Conservation (phyloP, 2,113 vertebrate species). For the Hypanus sabinus region DNA sequence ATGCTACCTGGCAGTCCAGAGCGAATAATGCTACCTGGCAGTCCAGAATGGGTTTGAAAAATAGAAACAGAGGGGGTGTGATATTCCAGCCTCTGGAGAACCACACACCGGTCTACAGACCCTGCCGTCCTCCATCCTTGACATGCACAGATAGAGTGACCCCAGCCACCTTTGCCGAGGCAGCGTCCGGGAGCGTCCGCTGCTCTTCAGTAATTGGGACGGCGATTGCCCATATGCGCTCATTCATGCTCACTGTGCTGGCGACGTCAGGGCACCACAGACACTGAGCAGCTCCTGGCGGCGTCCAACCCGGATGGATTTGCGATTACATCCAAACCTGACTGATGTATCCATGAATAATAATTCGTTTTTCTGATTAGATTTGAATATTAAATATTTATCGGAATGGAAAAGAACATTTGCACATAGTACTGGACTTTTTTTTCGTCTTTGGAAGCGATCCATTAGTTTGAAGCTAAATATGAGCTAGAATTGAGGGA, state of each 20-base stretch:
- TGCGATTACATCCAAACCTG: not conserved
- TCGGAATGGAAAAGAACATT: slow-evolving; percentile 3
- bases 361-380: not conserved
- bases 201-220: not conserved
- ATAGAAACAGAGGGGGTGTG: too few relatives aligned
- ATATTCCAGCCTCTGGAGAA: not conserved
- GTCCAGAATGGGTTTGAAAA: not conserved
- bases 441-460: not conserved
- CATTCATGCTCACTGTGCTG: not conserved
- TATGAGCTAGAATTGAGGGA: not conserved
- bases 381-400: slow-evolving; percentile 34
- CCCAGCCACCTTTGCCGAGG: too few relatives aligned
- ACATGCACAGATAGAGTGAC: rapidly evolving
- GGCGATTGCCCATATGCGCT: not conserved
- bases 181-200: not conserved
- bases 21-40: not conserved
- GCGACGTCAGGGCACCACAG: not conserved
- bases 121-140: too few relatives aligned
- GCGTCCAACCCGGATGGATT: too few relatives aligned
- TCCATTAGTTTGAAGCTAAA: not conserved
- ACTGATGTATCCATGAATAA: not conserved
- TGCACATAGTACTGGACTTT: not conserved
- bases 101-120: rapidly evolving
- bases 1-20: not conserved
- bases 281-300: not conserved